Base-by-base conservation (phyloP, 2,113 vertebrate genomes). In the Tyrannus savana region DNA sequence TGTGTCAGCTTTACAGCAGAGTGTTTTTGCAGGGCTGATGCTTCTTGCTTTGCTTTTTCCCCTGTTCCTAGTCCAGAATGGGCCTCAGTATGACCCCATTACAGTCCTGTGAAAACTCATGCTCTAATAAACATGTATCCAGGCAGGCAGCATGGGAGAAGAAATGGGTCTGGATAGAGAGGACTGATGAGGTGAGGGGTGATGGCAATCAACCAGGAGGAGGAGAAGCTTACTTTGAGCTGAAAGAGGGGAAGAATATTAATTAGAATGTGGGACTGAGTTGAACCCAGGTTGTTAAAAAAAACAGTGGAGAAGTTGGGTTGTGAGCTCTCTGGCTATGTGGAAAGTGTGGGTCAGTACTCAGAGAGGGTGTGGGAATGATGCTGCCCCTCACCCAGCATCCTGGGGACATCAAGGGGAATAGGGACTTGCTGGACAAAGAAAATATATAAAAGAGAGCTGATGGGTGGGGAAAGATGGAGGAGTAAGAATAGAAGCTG, bases 121-220 rank as follows among this genome's bases (percentile, higher is more conserved):
- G 92, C 80, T 93, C 85, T 95, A 90, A 87, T 95, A 87, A 72
- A 35, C 47, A 49, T 68, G 33, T 56, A 55, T 74, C 71, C 39
- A 58, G 59, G 59, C 41, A 64, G 47, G 66, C 44, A 84, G 60
- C 47, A 37, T 82, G 84, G 62, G 59, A 52, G 62, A 84, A 78
- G 47, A 72, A 87, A 46, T 3, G 18, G 31, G 37, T 87, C 92
- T 84, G 69, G 58, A 50, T 76, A 71, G 64, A 89, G 56, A 35
- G 28, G 50, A 55, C 69, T 50, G 50, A n/a, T 62, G 92, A 93
- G 75, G 85, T 96, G 68, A 89, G 79, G 35, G 84, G 35, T 35
- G 10, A 46, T 49, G 62, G 24, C 69, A 86, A 0, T 79, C 75
- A 89, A 47, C 23, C 23, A 31, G 24, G 14, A 84, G n/a, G 59